Base-by-base conservation (phyloP, 2,888 invertebrate genomes). In the Mesopsocus fuscifrons region DNA sequence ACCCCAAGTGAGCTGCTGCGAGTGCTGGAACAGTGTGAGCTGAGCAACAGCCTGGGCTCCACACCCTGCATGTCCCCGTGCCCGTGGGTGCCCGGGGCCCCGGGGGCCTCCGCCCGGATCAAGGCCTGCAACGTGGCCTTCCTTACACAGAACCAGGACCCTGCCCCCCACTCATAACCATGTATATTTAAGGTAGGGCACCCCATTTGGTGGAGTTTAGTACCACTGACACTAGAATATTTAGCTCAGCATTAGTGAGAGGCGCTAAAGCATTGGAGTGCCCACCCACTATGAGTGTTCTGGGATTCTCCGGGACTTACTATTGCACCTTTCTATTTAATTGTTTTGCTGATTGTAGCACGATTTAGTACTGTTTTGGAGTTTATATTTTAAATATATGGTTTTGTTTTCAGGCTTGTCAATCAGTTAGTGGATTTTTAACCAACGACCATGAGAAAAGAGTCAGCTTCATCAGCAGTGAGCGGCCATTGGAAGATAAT, bases 1-100 rank as follows among this genome's bases (percentile, higher is more conserved):
- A 78, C 80, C 1, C 77, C 94, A 2, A 79, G 83, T 57, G 95
- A 97, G 65, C 67, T 97, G 47, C 73, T 97, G 52, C 76, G 82
- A 21, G 68, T 95, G 48, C 69, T 97, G 50, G 91, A 95, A 52
- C 89, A 91, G 52, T 94, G 92, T 65, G 95, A 95, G 61, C 69
- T 95, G 49, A 83, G 81, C 56, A 80, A 78, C 58, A 80, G 79
- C 46, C 67, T 76, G 46, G 72, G 72, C 53, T 77, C 77, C 3
- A 81, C 77, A 1, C 88, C 87, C 48, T 85, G 79, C 52, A 70
- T 81, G 51, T 87, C 81, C 44, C 82, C 75, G 9, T 77, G 76
- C 46, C 74, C 76, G 1, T 42, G 42, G 42, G 8, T 9, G 8
- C 8, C 20, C 8, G 41, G 48, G 41, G 42, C 49, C 16, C 44